Evolutionary conservation across 2,113 vertebrate species (phyloP).

Genomic region (Silurus glanis): DNA sequence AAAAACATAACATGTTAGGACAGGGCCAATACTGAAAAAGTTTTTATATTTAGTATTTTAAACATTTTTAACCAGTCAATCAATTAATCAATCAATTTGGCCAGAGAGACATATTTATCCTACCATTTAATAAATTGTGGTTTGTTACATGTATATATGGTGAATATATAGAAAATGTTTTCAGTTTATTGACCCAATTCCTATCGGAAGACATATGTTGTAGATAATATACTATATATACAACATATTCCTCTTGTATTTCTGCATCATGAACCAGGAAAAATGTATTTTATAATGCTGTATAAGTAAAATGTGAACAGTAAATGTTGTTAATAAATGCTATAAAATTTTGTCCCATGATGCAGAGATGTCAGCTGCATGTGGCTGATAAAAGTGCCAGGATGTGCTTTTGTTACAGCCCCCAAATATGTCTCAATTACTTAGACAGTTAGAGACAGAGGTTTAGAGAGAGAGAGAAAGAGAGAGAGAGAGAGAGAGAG

Average conservation of each 20-base stretch:
- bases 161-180: neutral
- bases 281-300: neutral
- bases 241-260: constrained; percentile 64
- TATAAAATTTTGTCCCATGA: constrained; percentile 50
- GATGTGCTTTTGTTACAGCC: constrained; percentile 70
- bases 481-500: neutral
- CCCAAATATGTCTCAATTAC: neutral
- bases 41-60: neutral
- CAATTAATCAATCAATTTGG: neutral
- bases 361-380: constrained; percentile 62
- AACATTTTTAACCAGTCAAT: neutral
- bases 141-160: neutral
- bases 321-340: neutral
- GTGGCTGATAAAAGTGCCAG: constrained; percentile 39
- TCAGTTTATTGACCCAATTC: constrained; percentile 5
- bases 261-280: constrained; percentile 62
- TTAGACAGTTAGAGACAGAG: too few relatives aligned
- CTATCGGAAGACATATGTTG: neutral
- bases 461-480: too few relatives aligned
- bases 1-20: neutral
- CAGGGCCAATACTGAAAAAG: neutral
- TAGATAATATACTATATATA: constrained; percentile 43
- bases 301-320: neutral
- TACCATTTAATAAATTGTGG: neutral
- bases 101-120: neutral